Conservation (phyloP, 1,140 invertebrate species). For the Cotesia vestalis region DNA sequence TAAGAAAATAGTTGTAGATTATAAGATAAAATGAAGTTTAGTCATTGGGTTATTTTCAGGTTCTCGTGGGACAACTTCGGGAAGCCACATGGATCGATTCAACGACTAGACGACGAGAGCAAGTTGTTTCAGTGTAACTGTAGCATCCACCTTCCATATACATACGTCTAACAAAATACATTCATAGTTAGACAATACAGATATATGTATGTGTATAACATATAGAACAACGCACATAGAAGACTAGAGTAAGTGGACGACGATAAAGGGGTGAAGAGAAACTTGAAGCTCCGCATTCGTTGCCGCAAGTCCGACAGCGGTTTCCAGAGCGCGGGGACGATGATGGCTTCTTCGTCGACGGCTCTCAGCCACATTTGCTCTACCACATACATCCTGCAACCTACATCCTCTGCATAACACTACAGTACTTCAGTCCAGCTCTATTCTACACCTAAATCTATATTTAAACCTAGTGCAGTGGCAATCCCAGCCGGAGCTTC, state of each 20-base stretch:
- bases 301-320: conserved; percentile 26
- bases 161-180: too few species aligned
- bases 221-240: too few species aligned
- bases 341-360: conserved; percentile 25
- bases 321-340: conserved; percentile 8
- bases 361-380: conserved; percentile 23
- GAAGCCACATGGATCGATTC: conserved; percentile 15
- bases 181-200: not conserved
- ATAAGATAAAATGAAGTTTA: not conserved
- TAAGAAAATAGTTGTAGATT: too few species aligned
- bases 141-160: not conserved
- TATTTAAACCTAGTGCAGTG: too few species aligned
- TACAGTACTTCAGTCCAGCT: too few species aligned
- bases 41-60: not conserved
- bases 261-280: not conserved
- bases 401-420: not conserved
- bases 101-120: conserved; percentile 10
- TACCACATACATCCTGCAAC: not conserved
- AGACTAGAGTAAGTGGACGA: too few species aligned
- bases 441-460: not conserved
- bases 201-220: not conserved
- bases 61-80: conserved; percentile 9
- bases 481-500: too few species aligned
- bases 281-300: conserved; percentile 17
- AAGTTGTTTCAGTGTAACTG: not conserved